Evolutionary conservation across 2,888 invertebrate genomes (phyloP).

Genomic region (Tenthredo notha): DNA sequence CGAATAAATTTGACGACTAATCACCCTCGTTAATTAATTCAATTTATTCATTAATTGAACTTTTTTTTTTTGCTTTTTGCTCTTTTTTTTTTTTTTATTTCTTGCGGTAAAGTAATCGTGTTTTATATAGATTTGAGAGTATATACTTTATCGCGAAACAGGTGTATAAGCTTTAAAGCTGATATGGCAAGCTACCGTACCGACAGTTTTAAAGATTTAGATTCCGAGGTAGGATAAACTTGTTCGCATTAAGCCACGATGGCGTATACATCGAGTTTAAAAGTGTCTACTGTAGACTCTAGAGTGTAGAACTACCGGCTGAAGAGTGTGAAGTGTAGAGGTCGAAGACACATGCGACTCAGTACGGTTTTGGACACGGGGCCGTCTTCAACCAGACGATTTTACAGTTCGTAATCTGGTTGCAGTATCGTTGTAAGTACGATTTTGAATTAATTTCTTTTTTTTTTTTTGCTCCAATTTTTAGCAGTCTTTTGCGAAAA

Average conservation of each 20-base stretch:
- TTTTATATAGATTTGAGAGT: background rate
- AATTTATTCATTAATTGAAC: background rate
- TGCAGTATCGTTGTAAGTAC: slow-evolving; percentile 39
- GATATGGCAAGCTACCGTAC: slow-evolving; percentile 37
- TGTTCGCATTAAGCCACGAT: slow-evolving; percentile 6
- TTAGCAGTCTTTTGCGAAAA: background rate
- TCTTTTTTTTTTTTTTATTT: background rate
- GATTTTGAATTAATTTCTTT: background rate
- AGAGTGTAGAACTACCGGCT: slow-evolving; percentile 18
- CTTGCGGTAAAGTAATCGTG: background rate
- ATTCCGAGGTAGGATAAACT: background rate
- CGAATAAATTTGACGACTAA: background rate
- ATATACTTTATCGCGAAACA: background rate
- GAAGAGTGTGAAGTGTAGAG: slow-evolving; percentile 31
- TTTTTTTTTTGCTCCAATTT: background rate
- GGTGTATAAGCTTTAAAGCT: background rate
- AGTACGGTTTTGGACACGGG: slow-evolving; percentile 64
- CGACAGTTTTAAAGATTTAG: slow-evolving; percentile 27
- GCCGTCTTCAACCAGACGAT: slow-evolving; percentile 61
- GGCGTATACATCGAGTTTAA: slow-evolving; percentile 40
- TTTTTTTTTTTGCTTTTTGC: too few species aligned
- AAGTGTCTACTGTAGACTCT: background rate
- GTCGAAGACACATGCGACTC: slow-evolving; percentile 52
- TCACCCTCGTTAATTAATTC: background rate
- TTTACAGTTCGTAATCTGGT: background rate